phyloP scores from a whole-genome alignment of 2,113 vertebrate genomes.

The Circaetus cinerascens region DNA sequence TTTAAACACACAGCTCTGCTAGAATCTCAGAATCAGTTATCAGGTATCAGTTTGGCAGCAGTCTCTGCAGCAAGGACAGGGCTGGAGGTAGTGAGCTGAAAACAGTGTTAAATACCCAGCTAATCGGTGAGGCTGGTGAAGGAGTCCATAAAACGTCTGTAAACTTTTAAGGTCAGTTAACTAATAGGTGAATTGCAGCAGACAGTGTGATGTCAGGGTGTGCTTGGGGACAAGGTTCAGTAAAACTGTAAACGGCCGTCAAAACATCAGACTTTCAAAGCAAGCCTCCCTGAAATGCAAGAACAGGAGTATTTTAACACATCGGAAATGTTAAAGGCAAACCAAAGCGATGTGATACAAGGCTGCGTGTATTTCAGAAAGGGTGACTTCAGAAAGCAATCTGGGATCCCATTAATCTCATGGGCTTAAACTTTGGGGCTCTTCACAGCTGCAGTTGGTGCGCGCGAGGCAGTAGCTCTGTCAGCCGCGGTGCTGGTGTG shows the following conservation, averaged over 20 bases:
- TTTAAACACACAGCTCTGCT: background rate
- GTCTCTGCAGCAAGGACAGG: background rate
- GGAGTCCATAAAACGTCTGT: background rate
- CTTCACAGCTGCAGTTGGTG: background rate
- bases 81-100: background rate
- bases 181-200: background rate
- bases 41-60: background rate
- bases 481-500: background rate
- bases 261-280: background rate
- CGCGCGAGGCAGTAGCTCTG: constrained; percentile 7
- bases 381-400: background rate
- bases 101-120: background rate
- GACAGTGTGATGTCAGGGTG: background rate
- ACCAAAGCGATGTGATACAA: accelerated
- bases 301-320: background rate
- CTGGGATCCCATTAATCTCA: background rate
- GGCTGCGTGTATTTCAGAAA: background rate
- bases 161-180: background rate
- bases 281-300: background rate
- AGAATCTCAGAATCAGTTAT: accelerated
- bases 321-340: background rate
- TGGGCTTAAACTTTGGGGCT: background rate
- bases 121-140: background rate
- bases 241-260: background rate
- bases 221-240: background rate